Evolutionary conservation across 2,113 vertebrate genomes (phyloP).

Genomic region (Vombatus ursinus): DNA sequence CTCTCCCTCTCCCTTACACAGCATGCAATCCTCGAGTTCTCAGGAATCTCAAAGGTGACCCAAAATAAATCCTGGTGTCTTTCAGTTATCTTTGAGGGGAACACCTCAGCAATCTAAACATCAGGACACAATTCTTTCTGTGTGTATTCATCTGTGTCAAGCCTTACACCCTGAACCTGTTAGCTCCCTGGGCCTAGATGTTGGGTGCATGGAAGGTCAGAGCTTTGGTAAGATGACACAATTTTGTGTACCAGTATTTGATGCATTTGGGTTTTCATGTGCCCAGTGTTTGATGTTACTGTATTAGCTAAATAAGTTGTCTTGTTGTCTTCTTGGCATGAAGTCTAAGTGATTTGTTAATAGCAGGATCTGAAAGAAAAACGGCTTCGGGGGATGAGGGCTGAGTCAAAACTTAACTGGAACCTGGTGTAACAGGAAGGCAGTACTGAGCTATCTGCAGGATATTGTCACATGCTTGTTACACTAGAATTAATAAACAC

Average conservation of each 20-base stretch:
- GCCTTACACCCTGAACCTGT: not conserved
- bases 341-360: not conserved
- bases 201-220: not conserved
- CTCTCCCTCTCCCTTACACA: not conserved
- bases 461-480: not conserved
- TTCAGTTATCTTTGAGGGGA: not conserved
- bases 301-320: not conserved
- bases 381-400: not conserved
- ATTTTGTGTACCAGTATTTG: not conserved
- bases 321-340: not conserved
- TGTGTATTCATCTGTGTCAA: not conserved
- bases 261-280: not conserved
- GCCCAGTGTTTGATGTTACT: not conserved
- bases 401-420: not conserved
- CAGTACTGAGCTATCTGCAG: not conserved
- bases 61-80: not conserved
- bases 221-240: not conserved
- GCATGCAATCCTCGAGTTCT: not conserved
- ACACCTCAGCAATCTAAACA: not conserved
- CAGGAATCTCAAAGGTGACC: not conserved
- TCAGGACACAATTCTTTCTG: not conserved
- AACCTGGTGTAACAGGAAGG: not conserved
- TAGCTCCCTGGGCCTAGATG: not conserved
- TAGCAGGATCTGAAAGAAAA: not conserved
- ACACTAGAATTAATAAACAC: constrained; percentile 1